Percentiles rank a stretch among this genome's conserved stretches.
Conservation (phyloP, 2,113 vertebrate genomes). For the Rhinopomastus cyanomelas region DNA sequence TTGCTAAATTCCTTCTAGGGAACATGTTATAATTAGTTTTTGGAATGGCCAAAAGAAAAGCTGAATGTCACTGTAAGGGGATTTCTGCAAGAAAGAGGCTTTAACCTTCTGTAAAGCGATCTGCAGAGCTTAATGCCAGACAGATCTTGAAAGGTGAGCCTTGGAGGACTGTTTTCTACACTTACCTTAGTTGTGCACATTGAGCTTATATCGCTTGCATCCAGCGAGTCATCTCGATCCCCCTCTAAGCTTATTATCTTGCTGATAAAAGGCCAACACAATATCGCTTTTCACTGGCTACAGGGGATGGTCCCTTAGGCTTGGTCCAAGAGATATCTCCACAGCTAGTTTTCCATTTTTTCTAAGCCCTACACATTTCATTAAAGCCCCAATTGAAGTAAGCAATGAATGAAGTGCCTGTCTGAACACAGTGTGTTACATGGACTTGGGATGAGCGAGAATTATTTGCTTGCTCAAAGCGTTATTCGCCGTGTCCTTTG, state of each 20-base stretch:
- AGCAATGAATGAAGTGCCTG: slow-evolving; percentile 19
- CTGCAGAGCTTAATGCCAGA: not conserved
- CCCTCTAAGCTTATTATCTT: not conserved
- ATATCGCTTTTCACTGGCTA: not conserved
- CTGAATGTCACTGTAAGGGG: not conserved
- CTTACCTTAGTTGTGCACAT: slow-evolving; percentile 4
- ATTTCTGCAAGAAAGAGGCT: not conserved
- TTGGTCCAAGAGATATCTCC: not conserved
- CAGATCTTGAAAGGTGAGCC: slow-evolving; percentile 15
- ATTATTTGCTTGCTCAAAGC: slow-evolving; percentile 35
- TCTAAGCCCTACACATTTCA: slow-evolving; percentile 2
- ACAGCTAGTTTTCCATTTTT: slow-evolving; percentile 8
- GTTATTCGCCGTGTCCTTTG: not conserved
- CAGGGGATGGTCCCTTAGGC: not conserved
- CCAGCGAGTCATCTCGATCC: not conserved
- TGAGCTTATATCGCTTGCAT: not conserved
- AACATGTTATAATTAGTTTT: not conserved
- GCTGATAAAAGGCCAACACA: slow-evolving; percentile 5
- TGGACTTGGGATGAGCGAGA: not conserved
- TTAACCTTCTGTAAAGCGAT: slow-evolving; percentile 27
- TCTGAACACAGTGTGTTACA: not conserved
- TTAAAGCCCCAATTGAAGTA: not conserved
- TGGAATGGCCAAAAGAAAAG: not conserved
- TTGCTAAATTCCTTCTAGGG: slow-evolving; percentile 15
- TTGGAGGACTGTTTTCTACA: slow-evolving; percentile 3